Evolutionary conservation across 1,140 invertebrate genomes (phyloP).

Genomic region (Nautilus pompilius): DNA sequence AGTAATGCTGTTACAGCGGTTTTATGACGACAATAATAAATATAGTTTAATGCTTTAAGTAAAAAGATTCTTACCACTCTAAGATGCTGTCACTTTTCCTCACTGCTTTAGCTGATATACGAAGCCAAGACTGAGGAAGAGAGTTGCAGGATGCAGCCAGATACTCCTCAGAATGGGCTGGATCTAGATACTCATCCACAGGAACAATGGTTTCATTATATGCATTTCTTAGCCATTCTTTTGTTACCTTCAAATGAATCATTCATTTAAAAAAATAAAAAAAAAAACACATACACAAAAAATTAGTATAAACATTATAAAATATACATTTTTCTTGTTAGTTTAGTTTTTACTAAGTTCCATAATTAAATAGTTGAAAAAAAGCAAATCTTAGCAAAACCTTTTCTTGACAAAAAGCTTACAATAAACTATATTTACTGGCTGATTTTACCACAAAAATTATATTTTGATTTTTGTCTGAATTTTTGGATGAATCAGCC

Average conservation of each 20-base stretch:
- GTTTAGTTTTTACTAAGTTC: no score
- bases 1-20: background rate
- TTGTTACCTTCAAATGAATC: background rate
- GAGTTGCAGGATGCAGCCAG: background rate
- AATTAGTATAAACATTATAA: no score
- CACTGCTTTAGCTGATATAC: background rate
- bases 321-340: no score
- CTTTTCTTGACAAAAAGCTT: no score
- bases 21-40: background rate
- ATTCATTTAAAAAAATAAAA: no score
- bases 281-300: no score
- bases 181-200: background rate
- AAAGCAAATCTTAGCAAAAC: no score
- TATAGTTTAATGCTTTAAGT: background rate
- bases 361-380: no score
- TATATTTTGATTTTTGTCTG: no score
- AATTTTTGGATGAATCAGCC: no score
- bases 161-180: background rate
- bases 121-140: background rate
- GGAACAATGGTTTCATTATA: background rate
- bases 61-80: background rate
- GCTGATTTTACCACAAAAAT: no score
- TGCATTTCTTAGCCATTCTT: background rate
- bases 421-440: no score
- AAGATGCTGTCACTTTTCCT: background rate